Evolutionary conservation across 2,888 invertebrate genomes (phyloP), one percentile per base, ranked within the genome.

Genomic region (Stegophylla sp.): DNA sequence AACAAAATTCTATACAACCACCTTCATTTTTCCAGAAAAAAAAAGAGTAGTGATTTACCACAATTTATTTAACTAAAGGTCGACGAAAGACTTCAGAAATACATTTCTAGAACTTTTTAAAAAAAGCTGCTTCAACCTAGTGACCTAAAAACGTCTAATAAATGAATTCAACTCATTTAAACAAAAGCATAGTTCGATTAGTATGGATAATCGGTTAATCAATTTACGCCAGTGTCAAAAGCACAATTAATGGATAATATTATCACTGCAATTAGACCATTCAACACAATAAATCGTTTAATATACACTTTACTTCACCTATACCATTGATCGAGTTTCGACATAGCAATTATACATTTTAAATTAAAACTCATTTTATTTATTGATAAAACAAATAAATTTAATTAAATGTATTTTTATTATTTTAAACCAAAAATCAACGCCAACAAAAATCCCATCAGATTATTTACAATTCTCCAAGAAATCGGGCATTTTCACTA

Each of bases 31-130:
- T 48, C 17, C 10, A 20, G 41, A 59, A 75, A 64, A 5, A 51
- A 75, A 74, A 48, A 34, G 5, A 48, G 34, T 34, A 63, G 13
- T 48, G 26, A 48, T 10, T 63, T 63, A 64, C 63, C 34, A 64
- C 34, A 20, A 64, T 74, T 74, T 74, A 48, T 74, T 74, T 74
- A 63, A 75, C 74, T 48, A 34, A 51, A 51, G 23, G 34, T 75
- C 34, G 5, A 75, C 26, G 28, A 61, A 23, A 41, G 17, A 63
- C 63, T 64, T 75, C 0, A 63, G 23, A 75, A 51, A 75, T 64
- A 51, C 51, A 67, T 43, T 66, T 66, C 43, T 15, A 26, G 15
- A 67, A 76, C n/a, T 76, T 76, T 28, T 5, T 26, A 41, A 5
- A 59, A 73, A 53, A 41, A 15, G 34, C 3, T n/a, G 34, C 41